phyloP scores from a whole-genome alignment of 2,888 invertebrate species.

The Cynaeus angustus region DNA sequence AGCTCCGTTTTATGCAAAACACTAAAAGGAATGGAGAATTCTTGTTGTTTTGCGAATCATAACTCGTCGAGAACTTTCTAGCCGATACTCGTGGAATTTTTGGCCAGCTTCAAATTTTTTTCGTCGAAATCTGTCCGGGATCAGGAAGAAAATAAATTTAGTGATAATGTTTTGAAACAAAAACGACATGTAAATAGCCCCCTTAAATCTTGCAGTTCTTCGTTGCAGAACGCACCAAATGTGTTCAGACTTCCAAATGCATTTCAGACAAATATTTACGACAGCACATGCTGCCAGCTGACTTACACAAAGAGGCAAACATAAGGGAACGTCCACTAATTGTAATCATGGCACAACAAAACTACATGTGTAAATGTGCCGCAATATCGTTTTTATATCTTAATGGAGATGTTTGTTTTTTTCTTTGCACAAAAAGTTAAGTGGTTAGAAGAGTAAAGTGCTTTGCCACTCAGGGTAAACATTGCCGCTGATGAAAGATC shows the following conservation, averaged over 20 bases:
- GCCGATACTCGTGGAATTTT: no score
- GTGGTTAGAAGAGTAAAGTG: slow-evolving; percentile 56
- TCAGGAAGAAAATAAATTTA: no score
- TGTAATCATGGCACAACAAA: slow-evolving; percentile 45
- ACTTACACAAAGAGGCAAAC: slow-evolving; percentile 25
- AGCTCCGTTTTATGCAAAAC: no score
- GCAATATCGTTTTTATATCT: slow-evolving; percentile 54
- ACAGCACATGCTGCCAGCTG: slow-evolving; percentile 25
- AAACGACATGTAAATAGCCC: no score
- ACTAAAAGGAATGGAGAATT: no score
- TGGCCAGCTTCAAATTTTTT: no score
- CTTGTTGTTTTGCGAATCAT: no score
- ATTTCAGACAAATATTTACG: slow-evolving; percentile 33
- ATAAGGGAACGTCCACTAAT: slow-evolving; percentile 40
- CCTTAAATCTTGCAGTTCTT: no score
- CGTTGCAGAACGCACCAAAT: neutral
- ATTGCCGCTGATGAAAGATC: slow-evolving; percentile 53
- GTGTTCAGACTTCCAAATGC: slow-evolving; percentile 9
- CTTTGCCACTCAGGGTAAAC: slow-evolving; percentile 56
- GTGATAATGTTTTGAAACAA: no score
- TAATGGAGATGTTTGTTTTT: slow-evolving; percentile 58
- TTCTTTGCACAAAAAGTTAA: slow-evolving; percentile 56
- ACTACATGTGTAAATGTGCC: slow-evolving; percentile 48
- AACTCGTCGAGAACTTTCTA: no score
- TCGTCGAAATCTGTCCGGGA: no score